phyloP scores from a whole-genome alignment of 2,888 invertebrate genomes.

The Thymelicus acteon region DNA sequence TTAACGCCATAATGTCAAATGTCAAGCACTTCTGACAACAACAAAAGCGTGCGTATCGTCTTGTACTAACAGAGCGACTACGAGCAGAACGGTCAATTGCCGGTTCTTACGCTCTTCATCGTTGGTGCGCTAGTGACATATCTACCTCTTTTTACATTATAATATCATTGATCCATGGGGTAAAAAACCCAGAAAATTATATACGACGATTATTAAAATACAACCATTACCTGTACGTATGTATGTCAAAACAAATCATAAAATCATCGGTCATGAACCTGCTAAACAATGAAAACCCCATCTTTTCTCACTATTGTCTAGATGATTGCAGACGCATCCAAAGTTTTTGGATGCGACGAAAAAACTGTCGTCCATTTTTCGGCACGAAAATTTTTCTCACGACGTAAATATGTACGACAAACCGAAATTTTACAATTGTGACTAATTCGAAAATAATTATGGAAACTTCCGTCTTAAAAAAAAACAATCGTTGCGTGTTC shows the following conservation, averaged over 20 bases:
- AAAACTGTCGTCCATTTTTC: slow-evolving; percentile 34
- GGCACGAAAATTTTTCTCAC: slow-evolving; percentile 34
- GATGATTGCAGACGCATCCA: slow-evolving; percentile 20
- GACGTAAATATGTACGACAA: slow-evolving; percentile 12
- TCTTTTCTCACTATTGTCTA: slow-evolving; percentile 32
- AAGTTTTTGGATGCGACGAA: slow-evolving; percentile 28
- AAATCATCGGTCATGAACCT: slow-evolving; percentile 27
- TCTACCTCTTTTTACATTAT: too few species aligned
- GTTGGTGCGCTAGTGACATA: too few species aligned
- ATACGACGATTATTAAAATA: too few species aligned
- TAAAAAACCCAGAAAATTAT: too few species aligned
- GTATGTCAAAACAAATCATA: slow-evolving; percentile 15
- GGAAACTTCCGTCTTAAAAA: slow-evolving; percentile 72
- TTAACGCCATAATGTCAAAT: too few species aligned
- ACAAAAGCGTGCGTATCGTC: too few species aligned
- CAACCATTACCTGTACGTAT: neutral
- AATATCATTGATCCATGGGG: too few species aligned
- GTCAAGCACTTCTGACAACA: too few species aligned
- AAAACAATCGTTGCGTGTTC: slow-evolving; percentile 79
- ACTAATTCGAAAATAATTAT: slow-evolving; percentile 81
- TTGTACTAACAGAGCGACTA: too few species aligned
- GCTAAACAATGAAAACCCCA: slow-evolving; percentile 22
- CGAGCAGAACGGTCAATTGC: too few species aligned
- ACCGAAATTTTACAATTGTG: slow-evolving; percentile 63
- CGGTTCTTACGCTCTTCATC: too few species aligned